phyloP scores from a whole-genome alignment of 2,888 invertebrate genomes.

The Pegoplata infirma region DNA sequence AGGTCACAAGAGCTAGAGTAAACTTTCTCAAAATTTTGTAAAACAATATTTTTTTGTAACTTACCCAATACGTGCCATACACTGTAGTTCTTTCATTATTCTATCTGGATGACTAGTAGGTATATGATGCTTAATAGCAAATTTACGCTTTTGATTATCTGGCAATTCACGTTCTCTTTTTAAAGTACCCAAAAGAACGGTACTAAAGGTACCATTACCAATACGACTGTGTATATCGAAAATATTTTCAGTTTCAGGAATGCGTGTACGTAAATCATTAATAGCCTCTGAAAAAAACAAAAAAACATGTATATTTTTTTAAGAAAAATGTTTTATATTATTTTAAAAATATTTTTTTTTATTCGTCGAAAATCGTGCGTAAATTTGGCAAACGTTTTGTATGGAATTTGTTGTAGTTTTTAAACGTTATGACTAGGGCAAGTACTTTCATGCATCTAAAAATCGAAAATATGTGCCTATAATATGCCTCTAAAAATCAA shows the following conservation, averaged over 20 bases:
- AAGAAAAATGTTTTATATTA: too few relatives aligned
- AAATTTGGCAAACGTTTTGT: too few relatives aligned
- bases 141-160: slow-evolving; percentile 80
- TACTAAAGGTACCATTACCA: slow-evolving; percentile 92
- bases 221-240: slow-evolving; percentile 85
- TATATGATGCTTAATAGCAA: slow-evolving; percentile 91
- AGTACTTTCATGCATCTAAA: too few relatives aligned
- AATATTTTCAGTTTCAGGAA: slow-evolving; percentile 82
- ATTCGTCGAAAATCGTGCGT: too few relatives aligned
- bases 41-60: slow-evolving; percentile 42
- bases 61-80: slow-evolving; percentile 88
- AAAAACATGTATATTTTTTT: not conserved
- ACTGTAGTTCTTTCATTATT: slow-evolving; percentile 88
- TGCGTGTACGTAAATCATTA: slow-evolving; percentile 73
- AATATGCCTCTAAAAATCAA: too few relatives aligned
- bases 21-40: too few relatives aligned
- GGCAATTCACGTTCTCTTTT: slow-evolving; percentile 76
- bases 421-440: too few relatives aligned
- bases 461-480: too few relatives aligned
- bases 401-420: too few relatives aligned
- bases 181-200: slow-evolving; percentile 88
- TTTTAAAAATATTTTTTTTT: too few relatives aligned
- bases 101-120: slow-evolving; percentile 91
- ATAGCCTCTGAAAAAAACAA: slow-evolving; percentile 71
- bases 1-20: too few relatives aligned